Conservation (phyloP, 2,888 invertebrate genomes). For the Hydraecia micacea region DNA sequence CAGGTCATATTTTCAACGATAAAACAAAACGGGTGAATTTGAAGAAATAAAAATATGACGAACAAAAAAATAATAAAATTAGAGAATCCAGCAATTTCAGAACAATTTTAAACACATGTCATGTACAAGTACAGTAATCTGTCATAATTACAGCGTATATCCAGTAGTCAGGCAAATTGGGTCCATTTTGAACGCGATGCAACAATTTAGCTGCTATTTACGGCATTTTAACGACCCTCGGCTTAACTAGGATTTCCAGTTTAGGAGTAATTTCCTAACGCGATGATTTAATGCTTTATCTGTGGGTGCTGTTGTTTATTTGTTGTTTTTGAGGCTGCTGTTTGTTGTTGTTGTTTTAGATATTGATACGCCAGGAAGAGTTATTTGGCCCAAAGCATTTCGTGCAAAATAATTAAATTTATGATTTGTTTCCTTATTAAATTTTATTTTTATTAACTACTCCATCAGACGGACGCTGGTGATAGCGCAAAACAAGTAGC, state of each 20-base stretch:
- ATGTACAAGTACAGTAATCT: slow-evolving; percentile 43
- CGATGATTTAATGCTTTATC: slow-evolving; percentile 55
- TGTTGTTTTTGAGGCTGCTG: slow-evolving; percentile 5
- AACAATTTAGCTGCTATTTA: slow-evolving; percentile 69
- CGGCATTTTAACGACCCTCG: slow-evolving; percentile 66
- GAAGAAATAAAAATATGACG: neutral
- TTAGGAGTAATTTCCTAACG: slow-evolving; percentile 57
- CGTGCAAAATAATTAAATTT: neutral
- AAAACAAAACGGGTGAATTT: neutral
- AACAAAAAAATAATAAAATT: neutral
- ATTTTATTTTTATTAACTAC: neutral
- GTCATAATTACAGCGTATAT: slow-evolving; percentile 62
- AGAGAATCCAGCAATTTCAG: neutral
- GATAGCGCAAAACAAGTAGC: too few relatives aligned
- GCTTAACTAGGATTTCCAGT: slow-evolving; percentile 60
- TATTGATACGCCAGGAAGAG: neutral
- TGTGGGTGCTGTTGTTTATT: slow-evolving; percentile 13
- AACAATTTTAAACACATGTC: slow-evolving; percentile 25
- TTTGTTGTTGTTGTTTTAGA: slow-evolving; percentile 1
- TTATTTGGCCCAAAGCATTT: neutral
- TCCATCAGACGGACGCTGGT: neutral
- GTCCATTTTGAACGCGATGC: slow-evolving; percentile 67
- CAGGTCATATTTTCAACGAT: neutral
- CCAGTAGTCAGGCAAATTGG: slow-evolving; percentile 61
- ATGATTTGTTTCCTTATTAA: neutral